phyloP scores from a whole-genome alignment of 2,888 invertebrate genomes.

The Petrolisthes cinctipes region DNA sequence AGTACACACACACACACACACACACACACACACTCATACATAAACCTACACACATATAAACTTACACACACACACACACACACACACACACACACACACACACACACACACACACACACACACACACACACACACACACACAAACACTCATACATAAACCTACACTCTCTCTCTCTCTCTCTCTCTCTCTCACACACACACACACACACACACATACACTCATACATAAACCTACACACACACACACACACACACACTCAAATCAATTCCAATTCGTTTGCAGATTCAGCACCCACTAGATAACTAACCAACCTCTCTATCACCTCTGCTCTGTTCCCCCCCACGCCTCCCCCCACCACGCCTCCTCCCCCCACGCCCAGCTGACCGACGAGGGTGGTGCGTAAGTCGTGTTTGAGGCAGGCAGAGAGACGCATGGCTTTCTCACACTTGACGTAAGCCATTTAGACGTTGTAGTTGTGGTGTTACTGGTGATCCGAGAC shows the following conservation, averaged over 20 bases:
- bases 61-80: too few species aligned
- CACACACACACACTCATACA: too few species aligned
- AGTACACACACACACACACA: too few species aligned
- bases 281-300: constrained; percentile 24
- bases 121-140: neutral
- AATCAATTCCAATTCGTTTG: constrained; percentile 21
- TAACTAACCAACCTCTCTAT: constrained; percentile 27
- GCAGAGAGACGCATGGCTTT: constrained; percentile 28
- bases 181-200: too few species aligned
- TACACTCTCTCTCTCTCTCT: too few species aligned
- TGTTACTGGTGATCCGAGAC: neutral
- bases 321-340: neutral
- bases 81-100: too few species aligned
- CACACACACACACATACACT: too few species aligned
- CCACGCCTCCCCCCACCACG: neutral
- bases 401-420: constrained; percentile 58
- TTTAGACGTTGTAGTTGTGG: constrained; percentile 29
- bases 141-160: too few species aligned
- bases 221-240: too few species aligned
- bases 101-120: too few species aligned
- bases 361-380: constrained; percentile 1
- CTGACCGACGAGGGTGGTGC: constrained; percentile 35
- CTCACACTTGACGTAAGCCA: constrained; percentile 52
- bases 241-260: neutral
- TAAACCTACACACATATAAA: too few species aligned